phyloP scores from a whole-genome alignment of 2,797 vertebrate genomes.

The Artibeus lituratus region DNA sequence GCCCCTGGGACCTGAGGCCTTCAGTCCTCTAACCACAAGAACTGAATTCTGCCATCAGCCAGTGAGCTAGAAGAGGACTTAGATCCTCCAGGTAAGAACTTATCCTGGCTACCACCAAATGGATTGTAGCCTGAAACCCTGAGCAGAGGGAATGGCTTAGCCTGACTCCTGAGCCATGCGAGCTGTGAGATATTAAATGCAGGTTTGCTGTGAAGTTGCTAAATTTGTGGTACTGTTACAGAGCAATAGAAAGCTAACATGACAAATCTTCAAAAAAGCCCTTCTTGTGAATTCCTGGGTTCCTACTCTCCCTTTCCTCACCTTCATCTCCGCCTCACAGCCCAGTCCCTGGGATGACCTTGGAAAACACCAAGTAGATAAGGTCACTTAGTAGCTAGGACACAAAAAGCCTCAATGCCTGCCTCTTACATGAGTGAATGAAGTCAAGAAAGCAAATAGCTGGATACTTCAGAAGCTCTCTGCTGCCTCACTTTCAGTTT shows the following conservation, averaged over 20 bases:
- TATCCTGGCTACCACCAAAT: too few relatives aligned
- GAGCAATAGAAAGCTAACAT: not conserved
- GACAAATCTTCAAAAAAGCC: not conserved
- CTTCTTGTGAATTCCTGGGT: not conserved
- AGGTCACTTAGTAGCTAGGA: not conserved
- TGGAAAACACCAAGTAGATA: not conserved
- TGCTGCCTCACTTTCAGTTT: not conserved
- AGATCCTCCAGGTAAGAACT: not conserved
- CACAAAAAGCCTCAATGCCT: not conserved
- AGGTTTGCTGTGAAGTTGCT: not conserved
- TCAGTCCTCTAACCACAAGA: not conserved
- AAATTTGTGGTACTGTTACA: not conserved
- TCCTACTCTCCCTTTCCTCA: not conserved
- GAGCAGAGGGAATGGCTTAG: not conserved
- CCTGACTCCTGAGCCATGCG: not conserved
- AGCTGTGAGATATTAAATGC: not conserved
- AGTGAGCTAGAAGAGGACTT: not conserved
- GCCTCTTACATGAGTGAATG: not conserved
- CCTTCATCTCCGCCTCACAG: not conserved
- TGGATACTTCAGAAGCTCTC: not conserved
- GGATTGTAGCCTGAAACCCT: not conserved
- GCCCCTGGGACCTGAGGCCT: not conserved
- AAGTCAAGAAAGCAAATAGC: not conserved
- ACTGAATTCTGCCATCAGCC: too few relatives aligned
- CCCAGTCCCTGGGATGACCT: not conserved